Evolutionary conservation across 2,113 vertebrate genomes (phyloP), one percentile per base, ranked within the genome.

Genomic region (Paracanthobrama guichenoti): DNA sequence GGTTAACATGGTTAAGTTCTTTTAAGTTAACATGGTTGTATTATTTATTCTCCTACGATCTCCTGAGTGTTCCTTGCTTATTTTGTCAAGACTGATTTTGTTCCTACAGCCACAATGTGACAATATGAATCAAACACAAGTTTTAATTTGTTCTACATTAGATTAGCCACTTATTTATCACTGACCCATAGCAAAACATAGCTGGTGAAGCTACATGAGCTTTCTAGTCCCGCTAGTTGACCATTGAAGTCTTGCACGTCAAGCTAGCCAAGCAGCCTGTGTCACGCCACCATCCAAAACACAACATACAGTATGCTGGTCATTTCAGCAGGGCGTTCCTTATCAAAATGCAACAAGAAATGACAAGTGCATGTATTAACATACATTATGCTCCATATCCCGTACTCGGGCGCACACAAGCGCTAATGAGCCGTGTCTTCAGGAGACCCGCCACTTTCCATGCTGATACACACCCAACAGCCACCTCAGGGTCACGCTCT

Each of bases 401-500:
- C 8, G 3, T 6, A 64, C 18, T 26, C 50, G 3, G 60, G n/a
- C 39, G n/a, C 26, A 75, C 57, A 81, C 59, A 39, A 31, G 42
- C 59, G 6, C 64, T 67, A 80, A 55, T 53, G 60, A 74, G 22
- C 22, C 16, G 18, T 14, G n/a, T 55, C 11, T 20, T 78, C 72
- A 6, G 44, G 48, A 76, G 18, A 26, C 24, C 67, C 66, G 16
- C 26, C 18, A 48, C 66, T 72, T n/a, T 16, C 11, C 18, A 64
- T 71, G 48, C 84, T 2, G 39, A 55, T 22, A 53, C 6, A 4
- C 75, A 79, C 50, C 53, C 55, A 83, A 13, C 7, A 9, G 12
- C 20, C 48, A 42, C 81, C 81, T 46, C 57, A 66, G 57, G 66
- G 77, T 69, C 84, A 85, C 11, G 10, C 39, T 57, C 53, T n/a